phyloP scores from a whole-genome alignment of 2,113 vertebrate species.

The Butastur rufipennis region DNA sequence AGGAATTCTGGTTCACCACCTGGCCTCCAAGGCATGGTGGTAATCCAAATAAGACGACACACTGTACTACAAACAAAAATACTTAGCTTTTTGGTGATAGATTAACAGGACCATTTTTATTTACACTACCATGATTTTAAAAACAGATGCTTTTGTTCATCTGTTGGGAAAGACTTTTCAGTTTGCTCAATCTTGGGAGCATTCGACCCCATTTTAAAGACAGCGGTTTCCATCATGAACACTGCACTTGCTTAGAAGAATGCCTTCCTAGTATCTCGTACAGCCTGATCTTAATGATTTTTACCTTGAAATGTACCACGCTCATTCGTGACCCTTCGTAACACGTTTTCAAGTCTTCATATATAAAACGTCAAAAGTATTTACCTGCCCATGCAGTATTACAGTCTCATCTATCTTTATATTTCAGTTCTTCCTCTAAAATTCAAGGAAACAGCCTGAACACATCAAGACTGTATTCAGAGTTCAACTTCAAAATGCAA shows the following conservation, averaged over 20 bases:
- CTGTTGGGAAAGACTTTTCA: background rate
- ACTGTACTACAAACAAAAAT: background rate
- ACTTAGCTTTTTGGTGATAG: background rate
- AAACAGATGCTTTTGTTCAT: background rate
- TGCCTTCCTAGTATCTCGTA: background rate
- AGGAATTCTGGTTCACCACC: background rate
- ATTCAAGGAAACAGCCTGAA: constrained; percentile 42
- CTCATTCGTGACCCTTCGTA: background rate
- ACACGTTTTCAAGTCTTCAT: background rate
- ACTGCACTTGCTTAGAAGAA: background rate
- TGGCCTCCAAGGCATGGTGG: background rate
- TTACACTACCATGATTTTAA: background rate
- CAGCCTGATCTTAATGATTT: background rate
- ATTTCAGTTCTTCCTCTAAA: constrained; percentile 56
- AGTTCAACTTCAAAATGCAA: constrained; percentile 37
- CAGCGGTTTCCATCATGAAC: background rate
- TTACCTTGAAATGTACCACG: background rate
- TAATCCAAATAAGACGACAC: background rate
- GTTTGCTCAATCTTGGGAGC: background rate
- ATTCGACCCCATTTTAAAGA: background rate
- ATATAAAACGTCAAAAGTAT: background rate
- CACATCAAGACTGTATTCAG: background rate
- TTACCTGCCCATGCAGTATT: constrained; percentile 34
- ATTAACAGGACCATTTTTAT: background rate
- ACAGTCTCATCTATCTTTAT: constrained; percentile 40